Base-by-base conservation (phyloP, 1,140 invertebrate species). In the Brachionus calyciflorus region DNA sequence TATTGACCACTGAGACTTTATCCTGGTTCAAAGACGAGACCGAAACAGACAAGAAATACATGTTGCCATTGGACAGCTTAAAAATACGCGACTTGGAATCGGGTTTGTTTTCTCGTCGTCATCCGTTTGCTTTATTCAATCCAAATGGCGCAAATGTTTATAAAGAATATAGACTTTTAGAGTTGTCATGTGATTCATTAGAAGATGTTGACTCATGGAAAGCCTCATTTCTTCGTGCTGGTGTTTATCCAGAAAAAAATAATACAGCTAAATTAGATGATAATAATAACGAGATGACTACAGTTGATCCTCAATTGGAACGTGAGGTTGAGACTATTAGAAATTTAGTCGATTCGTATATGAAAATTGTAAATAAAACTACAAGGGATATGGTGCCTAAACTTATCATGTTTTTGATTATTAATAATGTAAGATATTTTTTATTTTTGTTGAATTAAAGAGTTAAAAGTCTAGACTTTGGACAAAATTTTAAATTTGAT, bases 191-290 rank as follows among this genome's bases (percentile, higher is more conserved):
- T 82, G 94, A 98, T 85, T 97, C 90, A 57, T 91, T 96, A 82
- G 97, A 99, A 82, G 96, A 99, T 80, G 93, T 99, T n/a, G 97
- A 99, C 86, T 96, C 94, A 5, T 99, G 97, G 97, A 99, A 99
- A 86, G 96, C 97, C 1, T 98, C 95, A 2, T 98, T 99, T 87
- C 88, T 99, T 3, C 89, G 97, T 77, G 97, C 97, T 79, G 97
- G 97, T 68, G 96, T 99, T n/a, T 99, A 99, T 87, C 96, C 96
- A 0, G 96, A 99, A 83, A 95, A 97, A 86, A 88, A 89, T 55
- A 91, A 75, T 17, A 6, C 91, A 6, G 91, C 94, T 55, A 89
- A 90, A 75, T 78, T 92, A 91, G 79, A 91, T 93, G 77, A 93
- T 94, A 1, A 12, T 55, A n/a, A 53, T 17, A 19, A 48, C 77